These are phyloP conservation scores for Trichopoda pennipes DNA, from an alignment of 2,888 invertebrate genomes.

Conservation along the genomic window DNA sequence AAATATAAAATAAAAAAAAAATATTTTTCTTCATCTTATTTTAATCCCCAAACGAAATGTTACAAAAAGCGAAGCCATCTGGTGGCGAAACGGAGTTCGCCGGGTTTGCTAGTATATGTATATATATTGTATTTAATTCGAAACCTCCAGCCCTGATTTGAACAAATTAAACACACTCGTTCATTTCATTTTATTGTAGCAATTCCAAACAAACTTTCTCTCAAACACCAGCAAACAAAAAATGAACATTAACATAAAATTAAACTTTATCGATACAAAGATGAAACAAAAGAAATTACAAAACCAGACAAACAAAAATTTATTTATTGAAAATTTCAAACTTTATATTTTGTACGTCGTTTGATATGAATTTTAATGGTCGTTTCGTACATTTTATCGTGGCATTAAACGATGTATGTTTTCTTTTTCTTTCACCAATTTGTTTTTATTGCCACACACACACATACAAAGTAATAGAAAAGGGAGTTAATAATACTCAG, in stretches of 20 bases:
- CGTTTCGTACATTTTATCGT: too few relatives aligned
- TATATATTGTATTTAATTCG: too few relatives aligned
- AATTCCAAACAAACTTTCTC: neutral
- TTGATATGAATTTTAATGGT: too few relatives aligned
- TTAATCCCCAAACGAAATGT: too few relatives aligned
- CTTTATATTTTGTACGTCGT: neutral
- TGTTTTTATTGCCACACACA: constrained; percentile 11
- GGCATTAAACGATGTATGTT: neutral
- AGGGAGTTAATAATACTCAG: neutral
- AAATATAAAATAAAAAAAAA: too few relatives aligned
- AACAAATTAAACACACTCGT: neutral
- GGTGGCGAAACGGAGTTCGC: too few relatives aligned
- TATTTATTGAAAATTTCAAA: constrained; percentile 14
- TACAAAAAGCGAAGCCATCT: too few relatives aligned
- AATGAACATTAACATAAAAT: constrained; percentile 11
- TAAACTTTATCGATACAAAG: constrained; percentile 19
- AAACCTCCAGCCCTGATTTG: neutral
- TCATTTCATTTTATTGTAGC: neutral
- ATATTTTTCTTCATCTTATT: too few relatives aligned
- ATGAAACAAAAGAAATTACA: constrained; percentile 36
- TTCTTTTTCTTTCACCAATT: constrained; percentile 1
- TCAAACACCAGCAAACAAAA: neutral
- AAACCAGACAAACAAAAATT: constrained; percentile 9
- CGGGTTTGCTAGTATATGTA: too few relatives aligned
- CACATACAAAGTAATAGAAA: neutral